A percentile compares a stretch with the other conserved stretches of the same genome.
Evolutionary conservation across 1,140 invertebrate genomes (phyloP).

Genomic region (Aculops lycopersici): DNA sequence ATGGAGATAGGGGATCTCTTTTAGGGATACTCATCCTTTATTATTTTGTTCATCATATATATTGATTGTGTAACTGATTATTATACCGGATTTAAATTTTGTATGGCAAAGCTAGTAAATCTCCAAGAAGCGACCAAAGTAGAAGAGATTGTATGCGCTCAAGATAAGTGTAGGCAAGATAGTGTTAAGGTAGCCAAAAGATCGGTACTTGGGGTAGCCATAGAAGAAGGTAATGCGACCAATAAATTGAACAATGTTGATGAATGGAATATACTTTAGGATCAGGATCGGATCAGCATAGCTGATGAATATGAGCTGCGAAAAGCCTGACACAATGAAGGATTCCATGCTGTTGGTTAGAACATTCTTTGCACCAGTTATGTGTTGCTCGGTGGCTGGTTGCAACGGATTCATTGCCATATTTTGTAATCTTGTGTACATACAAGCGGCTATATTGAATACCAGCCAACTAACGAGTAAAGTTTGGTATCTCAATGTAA

Average conservation of each 20-base stretch:
- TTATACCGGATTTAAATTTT: too few species aligned
- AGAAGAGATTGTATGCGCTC: neutral
- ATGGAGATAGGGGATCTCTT: too few species aligned
- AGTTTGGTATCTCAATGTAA: too few species aligned
- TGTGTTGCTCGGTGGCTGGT: neutral
- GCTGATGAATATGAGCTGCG: conserved; percentile 1
- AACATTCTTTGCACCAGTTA: conserved; percentile 1
- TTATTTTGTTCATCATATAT: too few species aligned
- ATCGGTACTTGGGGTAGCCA: conserved; percentile 4
- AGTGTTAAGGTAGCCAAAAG: conserved; percentile 1
- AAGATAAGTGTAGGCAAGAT: neutral
- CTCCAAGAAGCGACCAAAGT: too few species aligned
- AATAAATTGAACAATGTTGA: conserved; percentile 2
- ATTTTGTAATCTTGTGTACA: neutral
- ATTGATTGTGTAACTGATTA: too few species aligned
- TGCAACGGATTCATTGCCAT: conserved; percentile 1
- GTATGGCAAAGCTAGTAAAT: too few species aligned
- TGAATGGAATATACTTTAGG: conserved; percentile 1
- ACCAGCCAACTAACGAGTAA: neutral
- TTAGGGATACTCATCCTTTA: too few species aligned
- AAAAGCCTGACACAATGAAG: neutral
- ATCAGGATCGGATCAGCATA: neutral
- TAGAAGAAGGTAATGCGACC: conserved; percentile 2
- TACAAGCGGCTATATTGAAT: neutral
- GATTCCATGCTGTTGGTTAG: conserved; percentile 3